phyloP scores from a whole-genome alignment of 2,888 invertebrate species.

The Coelopa pilipes region DNA sequence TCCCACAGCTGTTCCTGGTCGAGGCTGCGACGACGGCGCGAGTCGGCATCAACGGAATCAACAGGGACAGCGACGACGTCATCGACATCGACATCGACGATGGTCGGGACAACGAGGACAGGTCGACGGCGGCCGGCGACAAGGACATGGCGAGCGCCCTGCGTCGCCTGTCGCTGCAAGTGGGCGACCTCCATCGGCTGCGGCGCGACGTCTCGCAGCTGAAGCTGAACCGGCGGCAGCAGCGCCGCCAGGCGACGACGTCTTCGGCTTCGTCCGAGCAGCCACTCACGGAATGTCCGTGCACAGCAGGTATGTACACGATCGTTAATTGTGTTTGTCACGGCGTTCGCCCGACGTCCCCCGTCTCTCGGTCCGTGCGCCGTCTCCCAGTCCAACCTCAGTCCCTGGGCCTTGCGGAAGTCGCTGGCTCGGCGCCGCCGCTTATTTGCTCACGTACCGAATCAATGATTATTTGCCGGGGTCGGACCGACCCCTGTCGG shows the following conservation, averaged over 20 bases:
- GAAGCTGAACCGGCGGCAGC: conserved; percentile 63
- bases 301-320: conserved; percentile 74
- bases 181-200: conserved; percentile 64
- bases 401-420: background rate
- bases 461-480: conserved; percentile 16
- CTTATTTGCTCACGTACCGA: conserved; percentile 31
- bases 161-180: conserved; percentile 56
- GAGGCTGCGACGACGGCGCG: conserved; percentile 34
- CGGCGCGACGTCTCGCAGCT: conserved; percentile 66
- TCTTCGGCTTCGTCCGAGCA: conserved; percentile 48
- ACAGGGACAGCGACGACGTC: conserved; percentile 19
- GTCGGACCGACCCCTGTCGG: background rate
- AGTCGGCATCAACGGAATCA: background rate
- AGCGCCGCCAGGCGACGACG: conserved; percentile 59
- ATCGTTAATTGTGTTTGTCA: conserved; percentile 19
- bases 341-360: background rate
- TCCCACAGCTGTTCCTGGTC: conserved; percentile 41
- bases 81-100: no score
- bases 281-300: conserved; percentile 71
- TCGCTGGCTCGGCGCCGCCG: background rate
- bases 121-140: conserved; percentile 37
- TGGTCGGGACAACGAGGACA: background rate
- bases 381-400: no score
- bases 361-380: background rate
- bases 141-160: conserved; percentile 58